Conservation (phyloP, 1,140 invertebrate genomes). For the Lepidurus packardi region DNA sequence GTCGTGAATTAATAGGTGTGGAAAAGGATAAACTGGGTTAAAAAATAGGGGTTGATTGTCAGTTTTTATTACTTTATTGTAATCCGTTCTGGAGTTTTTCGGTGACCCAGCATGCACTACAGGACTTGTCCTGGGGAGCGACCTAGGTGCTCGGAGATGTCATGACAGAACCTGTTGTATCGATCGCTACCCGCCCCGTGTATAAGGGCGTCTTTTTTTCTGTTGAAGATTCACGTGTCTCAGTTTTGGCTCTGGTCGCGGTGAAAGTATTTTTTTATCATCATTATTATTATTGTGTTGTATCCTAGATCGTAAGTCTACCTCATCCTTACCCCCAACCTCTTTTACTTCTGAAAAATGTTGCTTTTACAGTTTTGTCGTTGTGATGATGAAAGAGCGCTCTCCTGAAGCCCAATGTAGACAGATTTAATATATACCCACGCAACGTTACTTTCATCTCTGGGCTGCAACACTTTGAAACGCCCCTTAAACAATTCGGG, state of each 20-base stretch:
- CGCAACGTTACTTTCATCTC: neutral
- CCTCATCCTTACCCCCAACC: neutral
- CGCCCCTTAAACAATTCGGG: neutral
- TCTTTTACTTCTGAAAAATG: neutral
- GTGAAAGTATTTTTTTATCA: neutral
- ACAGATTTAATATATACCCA: neutral
- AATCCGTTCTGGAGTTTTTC: no score
- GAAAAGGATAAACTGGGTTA: no score
- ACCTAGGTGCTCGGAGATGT: neutral
- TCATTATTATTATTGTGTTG: neutral
- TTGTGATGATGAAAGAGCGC: neutral
- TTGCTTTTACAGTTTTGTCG: neutral
- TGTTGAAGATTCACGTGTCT: neutral
- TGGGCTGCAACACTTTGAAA: neutral
- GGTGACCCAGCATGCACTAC: no score
- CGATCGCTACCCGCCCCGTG: neutral
- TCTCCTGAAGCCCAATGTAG: neutral
- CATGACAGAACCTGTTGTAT: slow-evolving; percentile 9
- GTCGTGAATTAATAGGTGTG: no score
- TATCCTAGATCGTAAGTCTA: neutral
- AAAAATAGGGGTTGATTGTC: no score
- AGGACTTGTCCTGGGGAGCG: neutral
- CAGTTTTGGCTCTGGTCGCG: slow-evolving; percentile 4
- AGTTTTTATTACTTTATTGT: no score
- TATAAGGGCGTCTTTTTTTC: neutral